Base-by-base conservation (phyloP, 2,888 invertebrate species). In the Pterostichus niger region DNA sequence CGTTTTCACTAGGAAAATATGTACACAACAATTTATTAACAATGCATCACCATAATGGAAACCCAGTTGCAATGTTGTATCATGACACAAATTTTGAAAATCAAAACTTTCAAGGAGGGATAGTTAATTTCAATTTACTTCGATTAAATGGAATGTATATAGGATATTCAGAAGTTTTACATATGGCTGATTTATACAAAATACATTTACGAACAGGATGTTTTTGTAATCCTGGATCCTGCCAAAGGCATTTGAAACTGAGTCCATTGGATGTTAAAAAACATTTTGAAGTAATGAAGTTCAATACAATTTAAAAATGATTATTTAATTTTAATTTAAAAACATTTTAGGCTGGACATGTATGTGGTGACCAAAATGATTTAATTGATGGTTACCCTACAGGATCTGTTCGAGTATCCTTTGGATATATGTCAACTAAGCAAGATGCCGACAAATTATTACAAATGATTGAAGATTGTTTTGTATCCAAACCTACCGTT, bases 191-290 rank as follows among this genome's bases (percentile, higher is more conserved):
- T 85, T 90, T 98, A 78, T 95, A 97, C 88, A 94, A 95, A 86
- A 95, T 99, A 76, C 94, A 95, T 86, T 89, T 99, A 54, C 93
- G 99, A 85, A 97, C 97, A 0, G 99, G 99, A 0, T 99, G 99
- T 88, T 98, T 98, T 89, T 99, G 99, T 89, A 99, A 99, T 91
- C 95, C 98, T 0, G 99, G 99, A 11, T 96, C 98, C 1, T 99
- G 99, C 88, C 96, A 98, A 88, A 91, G 94, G 73, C 95, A 96
- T 87, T 91, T 99, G 64, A 89, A 91, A 6, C 91, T 97, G 7
- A 91, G 93, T 0, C 92, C 94, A 77, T 91, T 93, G 11, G 94
- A 96, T 81, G 91, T 98, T 85, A 93, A 93, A 86, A 91, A 93
- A 40, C 96, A 98, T 89, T 97, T 94, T 89, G 93, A 95, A 88